phyloP scores from a whole-genome alignment of 2,888 invertebrate species.

The Clostera curtula region DNA sequence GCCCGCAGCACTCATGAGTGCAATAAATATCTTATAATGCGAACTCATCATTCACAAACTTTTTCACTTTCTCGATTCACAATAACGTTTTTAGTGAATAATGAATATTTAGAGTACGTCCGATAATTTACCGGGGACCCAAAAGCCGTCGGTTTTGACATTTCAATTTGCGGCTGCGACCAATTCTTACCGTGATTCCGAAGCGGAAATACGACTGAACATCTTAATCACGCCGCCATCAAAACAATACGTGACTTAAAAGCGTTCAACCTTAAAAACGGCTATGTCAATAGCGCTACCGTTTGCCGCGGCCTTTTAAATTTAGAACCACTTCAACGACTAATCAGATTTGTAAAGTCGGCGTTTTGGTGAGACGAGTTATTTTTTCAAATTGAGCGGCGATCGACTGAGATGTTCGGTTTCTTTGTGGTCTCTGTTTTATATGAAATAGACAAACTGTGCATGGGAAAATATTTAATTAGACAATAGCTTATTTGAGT shows the following conservation, averaged over 20 bases:
- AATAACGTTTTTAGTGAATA: constrained; percentile 8
- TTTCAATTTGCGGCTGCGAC: constrained; percentile 11
- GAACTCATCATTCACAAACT: constrained; percentile 22
- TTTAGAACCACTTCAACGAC: constrained; percentile 68
- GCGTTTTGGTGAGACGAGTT: constrained; percentile 33
- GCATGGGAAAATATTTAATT: constrained; percentile 74
- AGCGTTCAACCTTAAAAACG: constrained; percentile 42
- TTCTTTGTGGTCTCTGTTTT: constrained; percentile 47
- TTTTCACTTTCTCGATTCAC: constrained; percentile 19
- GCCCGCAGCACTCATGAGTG: constrained; percentile 34
- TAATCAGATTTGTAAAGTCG: constrained; percentile 72
- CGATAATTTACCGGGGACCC: constrained; percentile 13
- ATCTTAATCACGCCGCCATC: constrained; percentile 56
- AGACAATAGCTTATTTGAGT: constrained; percentile 73
- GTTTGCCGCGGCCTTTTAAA: constrained; percentile 57
- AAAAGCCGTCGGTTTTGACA: constrained; percentile 9
- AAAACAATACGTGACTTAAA: constrained; percentile 53
- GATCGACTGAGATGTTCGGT: constrained; percentile 38
- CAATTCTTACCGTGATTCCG: constrained; percentile 13
- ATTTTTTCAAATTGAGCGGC: constrained; percentile 41
- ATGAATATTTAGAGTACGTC: constrained; percentile 7
- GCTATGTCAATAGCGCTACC: constrained; percentile 52
- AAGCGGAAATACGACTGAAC: constrained; percentile 33
- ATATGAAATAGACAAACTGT: constrained; percentile 41
- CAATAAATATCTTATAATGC: constrained; percentile 55